Evolutionary conservation across 64 coral and sea anemone species (phyloP).

Genomic region (Porites lutea): DNA sequence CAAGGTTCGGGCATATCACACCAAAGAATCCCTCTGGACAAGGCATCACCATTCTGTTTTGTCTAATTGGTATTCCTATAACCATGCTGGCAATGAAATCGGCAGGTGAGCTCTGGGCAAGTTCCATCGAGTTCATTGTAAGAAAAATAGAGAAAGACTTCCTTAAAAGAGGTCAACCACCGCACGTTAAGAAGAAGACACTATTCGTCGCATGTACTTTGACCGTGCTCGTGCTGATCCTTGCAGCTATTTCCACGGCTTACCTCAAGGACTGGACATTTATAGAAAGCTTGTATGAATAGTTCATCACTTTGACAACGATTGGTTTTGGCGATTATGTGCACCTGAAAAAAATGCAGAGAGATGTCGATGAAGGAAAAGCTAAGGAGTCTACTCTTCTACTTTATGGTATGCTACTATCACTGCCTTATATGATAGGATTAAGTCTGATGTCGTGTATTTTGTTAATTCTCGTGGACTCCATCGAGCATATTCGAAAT

Average conservation of each 20-base stretch:
- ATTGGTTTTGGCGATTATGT: conserved; percentile 37
- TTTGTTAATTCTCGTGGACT: conserved; percentile 14
- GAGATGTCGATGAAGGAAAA: not conserved
- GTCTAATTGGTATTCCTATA: conserved; percentile 29
- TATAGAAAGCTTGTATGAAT: conserved; percentile 12
- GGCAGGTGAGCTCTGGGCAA: conserved; percentile 4
- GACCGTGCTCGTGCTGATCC: not conserved
- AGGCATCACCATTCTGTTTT: conserved; percentile 35
- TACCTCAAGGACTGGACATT: not conserved
- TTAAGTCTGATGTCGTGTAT: conserved; percentile 17
- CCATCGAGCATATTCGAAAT: conserved; percentile 17
- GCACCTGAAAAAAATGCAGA: not conserved
- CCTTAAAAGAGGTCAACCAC: not conserved
- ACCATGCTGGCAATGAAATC: conserved; percentile 51
- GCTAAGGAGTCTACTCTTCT: not conserved
- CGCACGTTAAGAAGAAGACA: not conserved
- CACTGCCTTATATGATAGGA: not conserved
- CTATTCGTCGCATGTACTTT: not conserved
- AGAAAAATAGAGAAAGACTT: not conserved
- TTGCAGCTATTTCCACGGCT: not conserved
- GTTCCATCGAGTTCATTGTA: not conserved
- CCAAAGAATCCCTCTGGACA: conserved; percentile 34
- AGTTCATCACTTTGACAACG: conserved; percentile 24
- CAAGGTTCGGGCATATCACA: conserved; percentile 34
- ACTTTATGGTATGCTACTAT: not conserved